Evolutionary conservation across 2,113 vertebrate genomes (phyloP).

Genomic region (Ia io): DNA sequence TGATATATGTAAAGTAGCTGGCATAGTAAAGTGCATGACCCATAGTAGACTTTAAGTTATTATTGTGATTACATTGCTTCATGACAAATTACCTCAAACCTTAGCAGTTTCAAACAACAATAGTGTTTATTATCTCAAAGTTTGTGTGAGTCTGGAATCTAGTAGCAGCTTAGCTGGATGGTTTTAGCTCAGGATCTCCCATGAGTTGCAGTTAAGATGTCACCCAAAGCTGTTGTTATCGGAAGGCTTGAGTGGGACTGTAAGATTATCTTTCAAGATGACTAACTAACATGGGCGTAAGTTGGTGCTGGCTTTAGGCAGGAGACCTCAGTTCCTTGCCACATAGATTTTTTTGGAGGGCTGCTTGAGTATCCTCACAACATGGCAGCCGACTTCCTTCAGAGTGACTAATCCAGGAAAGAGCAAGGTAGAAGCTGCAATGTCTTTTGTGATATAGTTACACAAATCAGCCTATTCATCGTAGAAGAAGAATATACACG

Average conservation of each 20-base stretch:
- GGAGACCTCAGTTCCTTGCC: neutral
- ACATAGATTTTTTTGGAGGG: neutral
- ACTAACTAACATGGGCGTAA: neutral
- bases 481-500: neutral
- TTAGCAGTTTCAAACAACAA: neutral
- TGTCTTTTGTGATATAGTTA: neutral
- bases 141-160: neutral
- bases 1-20: neutral
- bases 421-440: neutral
- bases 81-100: neutral
- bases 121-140: neutral
- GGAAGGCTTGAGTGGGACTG: neutral
- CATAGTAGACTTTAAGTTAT: neutral
- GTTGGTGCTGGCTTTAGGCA: neutral
- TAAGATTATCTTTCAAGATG: neutral
- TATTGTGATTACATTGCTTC: neutral
- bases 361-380: neutral
- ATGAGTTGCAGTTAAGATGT: neutral
- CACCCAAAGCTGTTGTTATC: neutral
- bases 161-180: neutral
- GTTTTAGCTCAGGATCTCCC: neutral
- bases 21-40: neutral
- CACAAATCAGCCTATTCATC: neutral
- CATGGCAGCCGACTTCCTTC: neutral
- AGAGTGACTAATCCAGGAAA: neutral